Evolutionary conservation across 1,140 invertebrate species (phyloP), one percentile per base, ranked within the genome.

Genomic region (Holcopasites calliopsidis): DNA sequence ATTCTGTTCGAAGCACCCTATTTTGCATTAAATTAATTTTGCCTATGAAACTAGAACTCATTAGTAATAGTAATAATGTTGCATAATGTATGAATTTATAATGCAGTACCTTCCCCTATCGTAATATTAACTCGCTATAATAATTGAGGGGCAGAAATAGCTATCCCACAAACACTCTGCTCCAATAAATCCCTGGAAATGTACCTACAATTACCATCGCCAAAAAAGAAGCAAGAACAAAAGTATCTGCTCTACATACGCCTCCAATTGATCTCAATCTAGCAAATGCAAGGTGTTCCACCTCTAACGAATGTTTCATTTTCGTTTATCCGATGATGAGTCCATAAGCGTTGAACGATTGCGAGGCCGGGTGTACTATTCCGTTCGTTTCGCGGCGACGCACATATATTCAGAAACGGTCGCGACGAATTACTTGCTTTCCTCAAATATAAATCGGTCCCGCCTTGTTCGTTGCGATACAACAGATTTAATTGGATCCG

Each of bases 401-500:
- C 26, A 31, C 33, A 28, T 16, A 57, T 23, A 58, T 60, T 47
- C 69, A 50, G 23, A 50, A 26, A 52, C 58, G 44, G n/a, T 21
- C 16, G 44, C 38, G n/a, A 47, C 64, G 52, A 64, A 72, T 72
- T 72, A 50, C 69, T n/a, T 72, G 44, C 58, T 72, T 60, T 72
- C 69, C 69, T 40, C 58, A 35, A 61, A 64, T 60, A 50, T 47
- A n/a, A n/a, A 62, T 52, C 31, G n/a, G 28, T 16, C 71, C 47
- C 47, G 52, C 54, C 8, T 11, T 40, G 47, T 18, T 26, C 40
- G 18, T 49, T 16, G 26, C 31, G 16, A n/a, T 54, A 40, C n/a
- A 38, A 50, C 58, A 33, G 60, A 26, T 73, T 42, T 73, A 73
- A 73, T 73, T 73, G 70, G 60, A 73, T 73, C 61, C 60, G 44